phyloP scores from a whole-genome alignment of 53 echinoderm and acorn worm species.

The Antedon mediterranea region DNA sequence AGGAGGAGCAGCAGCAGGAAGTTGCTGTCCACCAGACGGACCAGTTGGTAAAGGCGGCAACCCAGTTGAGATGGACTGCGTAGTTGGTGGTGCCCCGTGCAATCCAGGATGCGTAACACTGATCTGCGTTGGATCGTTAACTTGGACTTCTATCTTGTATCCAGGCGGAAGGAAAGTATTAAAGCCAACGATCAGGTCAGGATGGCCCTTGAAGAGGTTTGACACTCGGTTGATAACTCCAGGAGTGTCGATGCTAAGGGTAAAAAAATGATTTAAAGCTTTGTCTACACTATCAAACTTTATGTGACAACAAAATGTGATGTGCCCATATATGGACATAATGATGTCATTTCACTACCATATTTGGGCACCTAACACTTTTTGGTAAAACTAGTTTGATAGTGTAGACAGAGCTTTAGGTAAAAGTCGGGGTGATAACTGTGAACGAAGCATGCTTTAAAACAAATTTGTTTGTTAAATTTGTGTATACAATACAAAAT shows the following conservation, averaged over 20 bases:
- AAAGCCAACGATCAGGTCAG: constrained; percentile 96
- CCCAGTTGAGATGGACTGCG: neutral
- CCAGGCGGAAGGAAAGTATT: constrained; percentile 99
- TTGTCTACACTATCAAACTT: too few relatives aligned
- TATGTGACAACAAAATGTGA: too few relatives aligned
- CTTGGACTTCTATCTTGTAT: constrained; percentile 97
- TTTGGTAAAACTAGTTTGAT: too few relatives aligned
- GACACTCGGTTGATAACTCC: constrained; percentile 97
- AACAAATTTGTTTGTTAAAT: too few relatives aligned
- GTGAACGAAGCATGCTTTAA: too few relatives aligned
- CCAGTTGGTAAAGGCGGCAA: neutral
- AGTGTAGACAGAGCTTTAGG: too few relatives aligned
- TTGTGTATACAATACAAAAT: too few relatives aligned
- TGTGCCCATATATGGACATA: too few relatives aligned
- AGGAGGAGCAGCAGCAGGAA: neutral
- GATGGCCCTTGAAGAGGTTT: constrained; percentile 98
- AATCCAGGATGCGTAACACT: constrained; percentile 38
- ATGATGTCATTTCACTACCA: too few relatives aligned
- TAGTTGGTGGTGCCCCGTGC: neutral
- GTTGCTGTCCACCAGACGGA: neutral
- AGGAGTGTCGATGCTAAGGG: constrained; percentile 87
- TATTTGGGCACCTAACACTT: too few relatives aligned
- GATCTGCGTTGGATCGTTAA: constrained; percentile 83
- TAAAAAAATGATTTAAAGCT: too few relatives aligned
- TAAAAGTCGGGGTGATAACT: too few relatives aligned